Percentiles rank a stretch among this genome's conserved stretches.
Conservation (phyloP, 2,888 invertebrate species). For the Diarsia brunnea region DNA sequence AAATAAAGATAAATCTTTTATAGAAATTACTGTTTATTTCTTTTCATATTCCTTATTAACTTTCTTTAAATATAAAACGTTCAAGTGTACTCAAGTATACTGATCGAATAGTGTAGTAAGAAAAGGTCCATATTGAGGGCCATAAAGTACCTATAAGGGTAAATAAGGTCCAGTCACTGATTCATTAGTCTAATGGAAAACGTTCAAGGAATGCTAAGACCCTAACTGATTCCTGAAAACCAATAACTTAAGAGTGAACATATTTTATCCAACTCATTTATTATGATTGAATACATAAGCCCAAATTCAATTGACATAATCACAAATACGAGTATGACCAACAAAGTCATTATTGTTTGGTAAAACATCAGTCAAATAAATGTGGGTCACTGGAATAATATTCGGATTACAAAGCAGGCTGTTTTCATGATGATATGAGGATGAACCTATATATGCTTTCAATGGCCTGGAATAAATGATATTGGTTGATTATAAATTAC, state of each 20-base stretch:
- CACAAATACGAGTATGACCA: constrained; percentile 17
- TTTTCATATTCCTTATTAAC: neutral
- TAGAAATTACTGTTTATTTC: constrained; percentile 46
- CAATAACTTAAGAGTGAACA: constrained; percentile 37
- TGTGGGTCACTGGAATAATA: constrained; percentile 19
- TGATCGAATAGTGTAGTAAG: neutral
- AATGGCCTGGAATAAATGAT: neutral
- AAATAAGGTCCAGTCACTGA: constrained; percentile 14
- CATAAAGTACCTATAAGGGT: constrained; percentile 12
- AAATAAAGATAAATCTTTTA: constrained; percentile 66
- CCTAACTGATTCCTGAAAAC: constrained; percentile 30
- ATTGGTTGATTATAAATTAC: neutral
- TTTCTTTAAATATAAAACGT: neutral
- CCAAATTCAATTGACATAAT: constrained; percentile 15
- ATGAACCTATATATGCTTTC: neutral
- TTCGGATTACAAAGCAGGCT: constrained; percentile 3
- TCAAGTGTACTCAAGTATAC: neutral
- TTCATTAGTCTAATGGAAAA: constrained; percentile 52
- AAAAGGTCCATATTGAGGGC: neutral
- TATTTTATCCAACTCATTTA: constrained; percentile 27
- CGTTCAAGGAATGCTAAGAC: constrained; percentile 31
- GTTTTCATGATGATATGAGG: neutral
- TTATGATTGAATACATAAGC: constrained; percentile 12
- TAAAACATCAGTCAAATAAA: constrained; percentile 7
- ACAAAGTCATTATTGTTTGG: constrained; percentile 32